Conservation (phyloP, 1,140 invertebrate genomes). For the Physella acuta region DNA sequence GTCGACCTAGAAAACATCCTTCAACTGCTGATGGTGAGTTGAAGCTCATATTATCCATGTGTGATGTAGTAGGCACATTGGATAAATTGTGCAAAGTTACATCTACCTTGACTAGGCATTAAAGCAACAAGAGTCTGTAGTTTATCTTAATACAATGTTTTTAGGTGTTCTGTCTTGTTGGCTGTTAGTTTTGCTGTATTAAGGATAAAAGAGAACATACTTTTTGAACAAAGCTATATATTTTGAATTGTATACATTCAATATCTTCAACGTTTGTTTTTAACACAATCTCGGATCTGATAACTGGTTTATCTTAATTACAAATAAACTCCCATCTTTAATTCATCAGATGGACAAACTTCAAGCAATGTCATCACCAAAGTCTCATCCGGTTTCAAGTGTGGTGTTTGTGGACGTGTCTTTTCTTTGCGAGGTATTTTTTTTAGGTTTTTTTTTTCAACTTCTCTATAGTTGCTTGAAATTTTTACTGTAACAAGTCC, state of each 20-base stretch:
- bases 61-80: neutral
- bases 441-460: neutral
- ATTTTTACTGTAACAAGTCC: neutral
- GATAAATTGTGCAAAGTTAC: neutral
- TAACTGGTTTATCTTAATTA: neutral
- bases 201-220: no score
- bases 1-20: neutral
- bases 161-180: no score
- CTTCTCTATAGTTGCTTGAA: no score
- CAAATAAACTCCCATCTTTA: neutral
- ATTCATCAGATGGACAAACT: neutral
- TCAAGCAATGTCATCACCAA: conserved; percentile 4
- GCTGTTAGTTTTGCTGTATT: no score
- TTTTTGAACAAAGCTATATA: no score
- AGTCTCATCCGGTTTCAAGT: conserved; percentile 16
- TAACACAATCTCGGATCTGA: neutral
- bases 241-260: neutral
- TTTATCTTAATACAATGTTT: neutral
- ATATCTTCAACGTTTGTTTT: neutral
- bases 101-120: neutral
- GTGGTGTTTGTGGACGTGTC: conserved; percentile 12
- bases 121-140: neutral
- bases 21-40: neutral
- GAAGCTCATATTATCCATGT: neutral
- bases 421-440: conserved; percentile 21